Conservation (phyloP, 2,113 vertebrate species). For the Crypturellus undulatus region DNA sequence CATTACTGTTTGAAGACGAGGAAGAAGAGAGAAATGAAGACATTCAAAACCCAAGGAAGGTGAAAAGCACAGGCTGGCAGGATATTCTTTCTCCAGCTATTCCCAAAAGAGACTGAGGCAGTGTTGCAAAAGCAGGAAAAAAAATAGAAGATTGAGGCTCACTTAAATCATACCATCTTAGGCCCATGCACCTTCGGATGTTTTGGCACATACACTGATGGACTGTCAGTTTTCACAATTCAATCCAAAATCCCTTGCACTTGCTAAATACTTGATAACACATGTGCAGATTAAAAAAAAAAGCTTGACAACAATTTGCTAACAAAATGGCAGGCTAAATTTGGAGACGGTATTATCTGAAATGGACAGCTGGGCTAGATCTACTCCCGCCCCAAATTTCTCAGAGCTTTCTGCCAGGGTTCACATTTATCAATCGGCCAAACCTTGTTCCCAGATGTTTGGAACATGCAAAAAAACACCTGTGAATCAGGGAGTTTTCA, state of each 20-base stretch:
- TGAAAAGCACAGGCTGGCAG: not conserved
- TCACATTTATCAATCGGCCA: constrained; percentile 42
- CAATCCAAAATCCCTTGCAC: not conserved
- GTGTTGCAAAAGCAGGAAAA: not conserved
- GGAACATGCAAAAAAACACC: not conserved
- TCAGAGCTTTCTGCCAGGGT: constrained; percentile 31
- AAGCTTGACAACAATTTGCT: not conserved
- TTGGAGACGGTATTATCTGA: constrained; percentile 8
- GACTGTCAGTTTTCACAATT: not conserved
- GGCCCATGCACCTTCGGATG: not conserved
- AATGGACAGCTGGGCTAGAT: constrained; percentile 35
- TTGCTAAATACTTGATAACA: constrained; percentile 1
- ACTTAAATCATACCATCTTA: not conserved
- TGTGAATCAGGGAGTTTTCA: not conserved
- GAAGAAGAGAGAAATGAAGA: not conserved
- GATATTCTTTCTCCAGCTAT: not conserved
- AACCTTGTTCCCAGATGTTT: constrained; percentile 52
- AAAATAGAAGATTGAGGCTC: not conserved
- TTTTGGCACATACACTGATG: not conserved
- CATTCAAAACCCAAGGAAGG: not conserved
- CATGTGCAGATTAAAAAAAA: not conserved
- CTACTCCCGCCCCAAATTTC: not conserved
- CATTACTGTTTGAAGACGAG: not conserved
- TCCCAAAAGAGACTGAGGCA: not conserved
- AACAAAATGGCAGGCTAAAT: constrained; percentile 25